A percentile compares a stretch with the other conserved stretches of the same genome.
phyloP scores from a whole-genome alignment of 2,113 vertebrate genomes.

The Nothoprocta perdicaria region DNA sequence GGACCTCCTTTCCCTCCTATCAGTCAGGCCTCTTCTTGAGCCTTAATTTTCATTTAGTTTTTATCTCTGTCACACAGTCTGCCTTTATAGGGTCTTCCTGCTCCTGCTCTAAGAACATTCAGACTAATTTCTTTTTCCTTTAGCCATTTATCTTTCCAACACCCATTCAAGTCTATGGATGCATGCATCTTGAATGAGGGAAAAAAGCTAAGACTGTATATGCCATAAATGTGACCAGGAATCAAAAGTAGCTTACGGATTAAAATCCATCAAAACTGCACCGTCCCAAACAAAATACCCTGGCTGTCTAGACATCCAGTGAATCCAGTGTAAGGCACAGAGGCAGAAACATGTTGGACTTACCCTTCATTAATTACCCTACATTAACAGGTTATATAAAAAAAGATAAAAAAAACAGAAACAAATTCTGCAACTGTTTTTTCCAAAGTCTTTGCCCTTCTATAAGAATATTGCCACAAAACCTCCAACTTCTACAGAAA shows the following conservation, averaged over 20 bases:
- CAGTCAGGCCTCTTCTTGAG: constrained; percentile 44
- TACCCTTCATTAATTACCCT: too few relatives aligned
- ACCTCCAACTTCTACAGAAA: neutral
- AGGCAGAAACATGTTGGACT: neutral
- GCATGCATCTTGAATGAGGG: constrained; percentile 32
- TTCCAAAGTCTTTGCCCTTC: neutral
- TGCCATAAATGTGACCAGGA: constrained; percentile 48
- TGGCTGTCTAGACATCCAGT: constrained; percentile 13
- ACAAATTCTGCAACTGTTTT: neutral
- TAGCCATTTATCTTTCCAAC: constrained; percentile 68
- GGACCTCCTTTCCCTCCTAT: constrained; percentile 35
- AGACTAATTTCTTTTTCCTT: constrained; percentile 62
- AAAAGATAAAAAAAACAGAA: neutral
- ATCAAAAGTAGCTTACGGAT: constrained; percentile 59
- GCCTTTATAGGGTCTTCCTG: constrained; percentile 49
- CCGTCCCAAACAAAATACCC: constrained; percentile 25
- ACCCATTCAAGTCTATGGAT: constrained; percentile 45
- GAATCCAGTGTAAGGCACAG: too few relatives aligned
- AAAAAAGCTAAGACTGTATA: constrained; percentile 19
- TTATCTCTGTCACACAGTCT: constrained; percentile 67
- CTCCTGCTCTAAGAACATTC: constrained; percentile 57
- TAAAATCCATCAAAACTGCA: constrained; percentile 37
- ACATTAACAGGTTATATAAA: neutral
- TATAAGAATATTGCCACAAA: neutral
- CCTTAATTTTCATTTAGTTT: constrained; percentile 71